These are phyloP conservation scores for Augochlorella aurata DNA, from an alignment of 2,888 invertebrate species.

Conservation along the genomic window DNA sequence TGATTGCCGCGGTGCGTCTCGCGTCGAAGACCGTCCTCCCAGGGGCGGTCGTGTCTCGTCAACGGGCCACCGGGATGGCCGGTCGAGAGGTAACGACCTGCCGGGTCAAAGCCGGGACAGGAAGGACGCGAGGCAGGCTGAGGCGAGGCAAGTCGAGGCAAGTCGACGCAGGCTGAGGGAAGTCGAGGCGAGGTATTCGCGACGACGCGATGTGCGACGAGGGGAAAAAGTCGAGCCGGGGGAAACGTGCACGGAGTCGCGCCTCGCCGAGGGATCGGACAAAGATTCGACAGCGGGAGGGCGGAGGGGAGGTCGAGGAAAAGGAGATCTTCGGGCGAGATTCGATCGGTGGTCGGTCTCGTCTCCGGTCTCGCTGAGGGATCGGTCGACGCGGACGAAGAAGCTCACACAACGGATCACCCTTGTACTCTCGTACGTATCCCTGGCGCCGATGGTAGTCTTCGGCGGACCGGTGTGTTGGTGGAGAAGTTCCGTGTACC, in stretches of 20 bases:
- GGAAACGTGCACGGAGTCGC: conserved; percentile 56
- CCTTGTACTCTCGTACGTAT: conserved; percentile 38
- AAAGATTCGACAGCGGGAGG: conserved; percentile 32
- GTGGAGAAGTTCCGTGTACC: conserved; percentile 71
- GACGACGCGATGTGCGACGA: conserved; percentile 9
- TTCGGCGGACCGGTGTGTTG: conserved; percentile 54
- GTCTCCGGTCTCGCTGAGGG: conserved; percentile 25
- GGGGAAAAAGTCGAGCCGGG: conserved; percentile 49
- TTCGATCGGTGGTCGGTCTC: conserved; percentile 57
- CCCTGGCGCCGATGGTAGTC: conserved; percentile 43
- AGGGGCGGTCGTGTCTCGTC: conserved; percentile 70
- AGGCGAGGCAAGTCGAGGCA: not conserved
- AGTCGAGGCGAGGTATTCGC: conserved; percentile 40
- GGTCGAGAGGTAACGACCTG: conserved; percentile 67
- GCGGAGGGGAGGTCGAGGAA: conserved; percentile 45
- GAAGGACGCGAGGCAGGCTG: conserved; percentile 32
- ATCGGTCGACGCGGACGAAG: conserved; percentile 40
- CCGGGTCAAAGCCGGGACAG: conserved; percentile 56
- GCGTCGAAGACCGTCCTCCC: conserved; percentile 38
- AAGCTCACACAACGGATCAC: conserved; percentile 46
- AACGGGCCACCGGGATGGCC: conserved; percentile 64
- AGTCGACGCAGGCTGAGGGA: conserved; percentile 11
- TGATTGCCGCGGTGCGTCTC: conserved; percentile 51
- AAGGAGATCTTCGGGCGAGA: conserved; percentile 58
- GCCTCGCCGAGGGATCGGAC: conserved; percentile 30